phyloP scores from a whole-genome alignment of 2,888 invertebrate species.

The Drosophila greeni region DNA sequence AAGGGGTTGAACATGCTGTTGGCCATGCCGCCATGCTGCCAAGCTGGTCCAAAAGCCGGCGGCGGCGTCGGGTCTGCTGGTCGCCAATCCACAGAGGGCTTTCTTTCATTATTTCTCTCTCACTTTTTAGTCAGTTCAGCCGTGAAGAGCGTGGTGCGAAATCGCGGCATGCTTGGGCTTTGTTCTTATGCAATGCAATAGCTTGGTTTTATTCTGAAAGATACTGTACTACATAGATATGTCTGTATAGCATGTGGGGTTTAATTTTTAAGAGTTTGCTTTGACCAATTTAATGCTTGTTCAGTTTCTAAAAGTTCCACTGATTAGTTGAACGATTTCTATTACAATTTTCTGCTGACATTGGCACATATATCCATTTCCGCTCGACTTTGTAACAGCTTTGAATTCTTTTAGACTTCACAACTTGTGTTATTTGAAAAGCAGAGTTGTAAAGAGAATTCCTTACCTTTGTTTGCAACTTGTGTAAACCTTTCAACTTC shows the following conservation, averaged over 20 bases:
- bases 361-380: neutral
- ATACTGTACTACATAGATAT: neutral
- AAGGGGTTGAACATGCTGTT: conserved; percentile 51
- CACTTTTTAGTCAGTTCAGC: conserved; percentile 36
- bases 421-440: neutral
- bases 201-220: neutral
- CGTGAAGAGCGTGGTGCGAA: conserved; percentile 18
- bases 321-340: neutral
- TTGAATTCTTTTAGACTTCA: neutral
- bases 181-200: conserved; percentile 12
- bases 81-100: conserved; percentile 16
- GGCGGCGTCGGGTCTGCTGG: conserved; percentile 13
- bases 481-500: conserved; percentile 17
- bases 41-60: conserved; percentile 15
- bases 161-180: neutral
- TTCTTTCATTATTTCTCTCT: conserved; percentile 23
- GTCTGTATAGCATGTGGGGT: neutral
- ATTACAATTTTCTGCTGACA: neutral
- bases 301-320: neutral
- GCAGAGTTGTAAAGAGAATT: neutral
- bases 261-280: neutral
- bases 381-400: neutral
- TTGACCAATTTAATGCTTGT: neutral
- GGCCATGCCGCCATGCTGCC: conserved; percentile 5
- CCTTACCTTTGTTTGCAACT: neutral